Conservation (phyloP, 2,113 vertebrate species). For the Oceanites oceanicus region DNA sequence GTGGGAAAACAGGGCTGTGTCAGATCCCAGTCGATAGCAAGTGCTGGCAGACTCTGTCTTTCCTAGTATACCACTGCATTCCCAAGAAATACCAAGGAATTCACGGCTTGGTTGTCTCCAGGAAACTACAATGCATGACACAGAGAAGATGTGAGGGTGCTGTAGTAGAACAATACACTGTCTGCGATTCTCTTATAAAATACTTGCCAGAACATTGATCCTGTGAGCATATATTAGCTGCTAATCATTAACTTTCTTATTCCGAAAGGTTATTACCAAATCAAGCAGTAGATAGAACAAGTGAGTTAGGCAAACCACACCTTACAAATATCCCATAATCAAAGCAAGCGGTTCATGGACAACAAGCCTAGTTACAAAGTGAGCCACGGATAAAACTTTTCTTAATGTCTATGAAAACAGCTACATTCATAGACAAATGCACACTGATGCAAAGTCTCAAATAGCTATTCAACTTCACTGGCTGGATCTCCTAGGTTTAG, state of each 20-base stretch:
- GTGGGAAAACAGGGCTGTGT: not conserved
- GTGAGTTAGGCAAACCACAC: not conserved
- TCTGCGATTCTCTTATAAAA: not conserved
- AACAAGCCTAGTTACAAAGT: not conserved
- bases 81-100: not conserved
- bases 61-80: not conserved
- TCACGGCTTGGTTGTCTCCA: not conserved
- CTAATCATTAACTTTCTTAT: not conserved
- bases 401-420: not conserved
- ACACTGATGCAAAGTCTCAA: not conserved
- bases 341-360: not conserved
- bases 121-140: not conserved
- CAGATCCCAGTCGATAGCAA: not conserved
- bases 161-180: not conserved
- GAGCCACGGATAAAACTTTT: not conserved
- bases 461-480: not conserved
- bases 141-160: not conserved
- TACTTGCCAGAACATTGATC: not conserved
- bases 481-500: not conserved
- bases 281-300: not conserved
- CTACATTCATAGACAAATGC: not conserved
- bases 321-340: not conserved
- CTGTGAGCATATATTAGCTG: not conserved
- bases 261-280: not conserved
- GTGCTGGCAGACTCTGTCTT: not conserved